Conservation (phyloP, 2,797 vertebrate species). For the Enteromius trimaculatus region DNA sequence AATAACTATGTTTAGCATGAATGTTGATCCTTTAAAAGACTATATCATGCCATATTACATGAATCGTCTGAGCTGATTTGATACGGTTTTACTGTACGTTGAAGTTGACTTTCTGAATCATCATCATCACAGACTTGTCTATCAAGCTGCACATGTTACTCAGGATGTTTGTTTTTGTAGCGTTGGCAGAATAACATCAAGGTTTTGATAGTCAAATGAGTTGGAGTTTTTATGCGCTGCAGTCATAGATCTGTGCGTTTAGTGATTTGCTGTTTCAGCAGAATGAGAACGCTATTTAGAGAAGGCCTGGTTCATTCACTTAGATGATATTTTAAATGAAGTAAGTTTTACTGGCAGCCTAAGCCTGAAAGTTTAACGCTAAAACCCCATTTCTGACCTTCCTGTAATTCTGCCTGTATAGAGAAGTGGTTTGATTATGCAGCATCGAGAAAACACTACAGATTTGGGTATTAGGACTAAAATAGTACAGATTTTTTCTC, state of each 20-base stretch:
- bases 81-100: neutral
- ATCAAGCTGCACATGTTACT: slow-evolving; percentile 23
- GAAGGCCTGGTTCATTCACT: slow-evolving; percentile 7
- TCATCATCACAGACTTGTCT: slow-evolving; percentile 6
- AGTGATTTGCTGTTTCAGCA: slow-evolving; percentile 1
- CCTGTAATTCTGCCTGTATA: slow-evolving; percentile 21
- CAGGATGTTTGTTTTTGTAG: neutral
- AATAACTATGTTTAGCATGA: neutral
- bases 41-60: neutral
- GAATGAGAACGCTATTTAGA: slow-evolving; percentile 21
- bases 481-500: neutral
- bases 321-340: neutral
- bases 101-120: neutral
- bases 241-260: slow-evolving; percentile 14
- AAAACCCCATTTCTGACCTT: slow-evolving; percentile 1
- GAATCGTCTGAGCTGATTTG: neutral
- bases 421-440: slow-evolving; percentile 25
- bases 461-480: neutral
- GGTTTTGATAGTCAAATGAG: slow-evolving; percentile 48
- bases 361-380: neutral
- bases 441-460: neutral
- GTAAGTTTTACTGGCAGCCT: slow-evolving; percentile 1
- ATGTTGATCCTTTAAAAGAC: neutral
- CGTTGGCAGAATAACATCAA: neutral
- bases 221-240: slow-evolving; percentile 7